phyloP scores from a whole-genome alignment of 2,113 vertebrate genomes.

The Sylvilagus bachmani region DNA sequence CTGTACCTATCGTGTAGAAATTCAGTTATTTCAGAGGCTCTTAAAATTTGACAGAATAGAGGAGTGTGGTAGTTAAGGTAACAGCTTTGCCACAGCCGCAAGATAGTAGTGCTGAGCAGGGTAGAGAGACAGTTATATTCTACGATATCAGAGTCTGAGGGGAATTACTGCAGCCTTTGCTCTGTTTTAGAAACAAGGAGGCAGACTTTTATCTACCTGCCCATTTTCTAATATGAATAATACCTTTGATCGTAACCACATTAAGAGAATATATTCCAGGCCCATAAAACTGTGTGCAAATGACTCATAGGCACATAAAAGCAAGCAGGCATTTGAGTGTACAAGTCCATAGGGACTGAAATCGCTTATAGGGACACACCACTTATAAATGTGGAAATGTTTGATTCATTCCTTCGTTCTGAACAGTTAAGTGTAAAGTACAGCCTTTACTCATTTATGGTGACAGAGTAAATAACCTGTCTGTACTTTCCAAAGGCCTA shows the following conservation, averaged over 20 bases:
- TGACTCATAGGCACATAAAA: background rate
- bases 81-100: background rate
- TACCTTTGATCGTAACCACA: background rate
- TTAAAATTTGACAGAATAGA: background rate
- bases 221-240: background rate
- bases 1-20: background rate
- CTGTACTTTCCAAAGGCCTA: conserved; percentile 29
- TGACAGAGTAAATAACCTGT: conserved; percentile 12
- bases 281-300: background rate
- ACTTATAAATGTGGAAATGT: conserved; percentile 2
- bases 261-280: background rate
- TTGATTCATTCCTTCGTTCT: background rate
- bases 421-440: conserved; percentile 7
- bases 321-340: background rate
- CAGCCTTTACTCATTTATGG: background rate
- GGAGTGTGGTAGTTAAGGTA: background rate
- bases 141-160: background rate
- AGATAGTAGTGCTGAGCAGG: background rate
- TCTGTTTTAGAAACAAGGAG: background rate
- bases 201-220: background rate
- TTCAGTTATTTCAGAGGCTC: background rate
- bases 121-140: background rate
- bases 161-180: background rate
- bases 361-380: background rate
- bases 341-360: background rate